These are phyloP conservation scores for Nephrotoma appendiculata DNA, from an alignment of 2,888 invertebrate species.

Conservation along the genomic window DNA sequence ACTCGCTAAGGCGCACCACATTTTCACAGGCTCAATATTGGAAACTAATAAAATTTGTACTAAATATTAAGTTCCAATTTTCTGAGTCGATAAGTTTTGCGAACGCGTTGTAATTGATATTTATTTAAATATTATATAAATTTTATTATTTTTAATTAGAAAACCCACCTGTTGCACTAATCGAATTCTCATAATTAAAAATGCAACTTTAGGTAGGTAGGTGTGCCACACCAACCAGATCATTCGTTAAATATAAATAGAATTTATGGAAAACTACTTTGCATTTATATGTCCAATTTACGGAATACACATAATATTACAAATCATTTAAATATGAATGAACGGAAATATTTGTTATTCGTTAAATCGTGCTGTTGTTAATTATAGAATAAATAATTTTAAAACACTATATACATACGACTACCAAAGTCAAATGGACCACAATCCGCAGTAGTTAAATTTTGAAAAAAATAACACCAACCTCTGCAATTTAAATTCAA, in stretches of 20 bases:
- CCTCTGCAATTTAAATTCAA: background rate
- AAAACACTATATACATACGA: background rate
- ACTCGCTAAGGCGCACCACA: no score
- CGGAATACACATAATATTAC: background rate
- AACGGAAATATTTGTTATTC: background rate
- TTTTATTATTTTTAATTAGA: no score
- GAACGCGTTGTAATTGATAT: background rate
- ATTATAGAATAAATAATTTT: background rate
- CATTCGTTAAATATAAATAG: background rate
- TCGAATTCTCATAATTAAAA: background rate
- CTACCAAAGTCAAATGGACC: background rate
- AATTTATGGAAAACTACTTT: background rate
- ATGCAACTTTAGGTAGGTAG: background rate
- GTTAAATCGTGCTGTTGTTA: background rate
- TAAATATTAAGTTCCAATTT: no score
- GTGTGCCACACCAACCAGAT: background rate
- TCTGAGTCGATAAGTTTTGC: no score
- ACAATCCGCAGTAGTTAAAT: background rate
- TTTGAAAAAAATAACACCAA: background rate
- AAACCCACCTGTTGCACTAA: background rate
- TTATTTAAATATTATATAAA: no score
- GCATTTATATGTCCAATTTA: background rate
- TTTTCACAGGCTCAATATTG: no score
- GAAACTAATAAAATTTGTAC: no score
- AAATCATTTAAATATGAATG: background rate